phyloP scores from a whole-genome alignment of 2,797 vertebrate species.

The Columba guinea region DNA sequence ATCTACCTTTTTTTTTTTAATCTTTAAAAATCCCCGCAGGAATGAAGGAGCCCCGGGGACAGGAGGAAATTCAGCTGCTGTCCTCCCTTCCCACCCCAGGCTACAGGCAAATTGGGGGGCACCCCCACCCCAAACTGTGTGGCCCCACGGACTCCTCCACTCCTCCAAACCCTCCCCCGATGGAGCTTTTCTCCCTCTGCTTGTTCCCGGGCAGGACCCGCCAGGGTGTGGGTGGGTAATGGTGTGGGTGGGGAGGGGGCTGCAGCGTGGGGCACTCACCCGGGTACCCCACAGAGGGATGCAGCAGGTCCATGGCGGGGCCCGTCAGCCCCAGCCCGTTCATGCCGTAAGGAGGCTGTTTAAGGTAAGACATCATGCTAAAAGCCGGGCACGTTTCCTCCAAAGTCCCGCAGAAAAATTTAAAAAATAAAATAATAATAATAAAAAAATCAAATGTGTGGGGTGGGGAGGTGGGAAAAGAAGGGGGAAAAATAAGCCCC shows the following conservation, averaged over 20 bases:
- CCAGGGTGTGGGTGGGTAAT: accelerated
- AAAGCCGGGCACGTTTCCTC: constrained; percentile 78
- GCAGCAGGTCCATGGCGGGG: constrained; percentile 92
- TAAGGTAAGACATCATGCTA: constrained; percentile 99
- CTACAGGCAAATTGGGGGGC: background rate
- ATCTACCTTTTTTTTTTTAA: background rate
- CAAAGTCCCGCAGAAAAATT: background rate
- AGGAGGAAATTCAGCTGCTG: background rate
- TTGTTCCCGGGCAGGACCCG: background rate
- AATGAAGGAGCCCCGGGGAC: accelerated
- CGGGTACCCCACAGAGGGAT: constrained; percentile 94
- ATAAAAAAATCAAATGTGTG: background rate
- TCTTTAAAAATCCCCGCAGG: accelerated
- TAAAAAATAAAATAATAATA: too few relatives aligned
- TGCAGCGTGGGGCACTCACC: constrained; percentile 72
- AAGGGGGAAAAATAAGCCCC: background rate
- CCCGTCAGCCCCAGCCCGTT: constrained; percentile 94
- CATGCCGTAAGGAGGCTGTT: constrained; percentile 97
- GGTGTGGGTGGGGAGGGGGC: background rate
- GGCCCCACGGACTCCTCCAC: background rate
- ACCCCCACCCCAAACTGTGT: background rate
- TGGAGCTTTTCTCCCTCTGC: background rate
- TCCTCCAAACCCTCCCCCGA: background rate
- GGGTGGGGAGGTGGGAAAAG: background rate
- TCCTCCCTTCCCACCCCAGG: background rate